phyloP scores from a whole-genome alignment of 2,888 invertebrate species.

The Drosophila quinaria region DNA sequence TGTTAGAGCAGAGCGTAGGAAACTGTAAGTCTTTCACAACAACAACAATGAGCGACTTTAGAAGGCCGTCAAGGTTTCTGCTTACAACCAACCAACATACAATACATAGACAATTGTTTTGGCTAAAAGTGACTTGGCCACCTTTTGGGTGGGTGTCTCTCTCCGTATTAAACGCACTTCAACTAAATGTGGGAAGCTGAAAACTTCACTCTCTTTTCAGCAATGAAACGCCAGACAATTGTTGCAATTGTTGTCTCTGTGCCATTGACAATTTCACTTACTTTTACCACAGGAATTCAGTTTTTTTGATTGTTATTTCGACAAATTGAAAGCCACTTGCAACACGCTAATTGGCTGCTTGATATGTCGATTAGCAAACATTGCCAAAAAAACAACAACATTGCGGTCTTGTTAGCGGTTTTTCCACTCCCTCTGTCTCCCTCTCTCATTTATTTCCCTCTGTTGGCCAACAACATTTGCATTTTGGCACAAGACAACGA shows the following conservation, averaged over 20 bases:
- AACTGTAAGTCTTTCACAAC: constrained; percentile 72
- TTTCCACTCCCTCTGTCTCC: not conserved
- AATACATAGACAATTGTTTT: constrained; percentile 34
- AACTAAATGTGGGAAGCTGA: constrained; percentile 47
- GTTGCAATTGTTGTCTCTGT: constrained; percentile 45
- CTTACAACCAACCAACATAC: constrained; percentile 42
- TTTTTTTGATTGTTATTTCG: constrained; percentile 6
- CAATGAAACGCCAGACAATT: constrained; percentile 25
- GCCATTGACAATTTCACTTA: constrained; percentile 62
- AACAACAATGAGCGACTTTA: constrained; percentile 49
- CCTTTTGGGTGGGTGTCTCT: constrained; percentile 35
- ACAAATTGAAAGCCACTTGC: constrained; percentile 63
- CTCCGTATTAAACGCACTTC: not conserved
- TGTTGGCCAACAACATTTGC: constrained; percentile 38
- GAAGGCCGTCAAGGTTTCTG: constrained; percentile 75
- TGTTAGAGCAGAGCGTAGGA: constrained; percentile 57
- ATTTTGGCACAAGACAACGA: constrained; percentile 55
- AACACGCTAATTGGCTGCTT: constrained; percentile 50
- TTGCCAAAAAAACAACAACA: constrained; percentile 34
- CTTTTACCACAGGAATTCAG: constrained; percentile 69
- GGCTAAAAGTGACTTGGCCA: constrained; percentile 19
- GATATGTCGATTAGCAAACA: constrained; percentile 32
- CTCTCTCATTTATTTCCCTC: not conserved
- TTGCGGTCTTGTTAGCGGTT: constrained; percentile 22
- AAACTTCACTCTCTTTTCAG: constrained; percentile 12